A percentile compares a stretch with the other conserved stretches of the same genome.
Conservation (phyloP, 2,888 invertebrate genomes). For the Mellilla xanthometata region DNA sequence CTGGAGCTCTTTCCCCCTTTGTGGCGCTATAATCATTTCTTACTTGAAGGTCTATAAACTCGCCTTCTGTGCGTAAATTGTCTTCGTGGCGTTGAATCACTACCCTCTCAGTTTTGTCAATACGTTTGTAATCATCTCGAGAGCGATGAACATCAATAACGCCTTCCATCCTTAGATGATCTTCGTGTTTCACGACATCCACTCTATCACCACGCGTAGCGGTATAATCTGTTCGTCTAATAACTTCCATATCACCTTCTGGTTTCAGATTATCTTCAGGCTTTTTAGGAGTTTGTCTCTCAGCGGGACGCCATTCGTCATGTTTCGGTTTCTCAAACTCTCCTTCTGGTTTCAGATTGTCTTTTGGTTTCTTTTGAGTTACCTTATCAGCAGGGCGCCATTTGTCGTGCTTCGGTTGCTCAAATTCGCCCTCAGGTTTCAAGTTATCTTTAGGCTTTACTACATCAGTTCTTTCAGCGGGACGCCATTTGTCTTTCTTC, state of each 20-base stretch:
- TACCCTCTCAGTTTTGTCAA: constrained; percentile 78
- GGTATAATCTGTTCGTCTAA: constrained; percentile 66
- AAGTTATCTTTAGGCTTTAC: constrained; percentile 48
- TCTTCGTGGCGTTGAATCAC: constrained; percentile 82
- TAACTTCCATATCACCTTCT: constrained; percentile 81
- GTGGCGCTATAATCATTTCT: constrained; percentile 79
- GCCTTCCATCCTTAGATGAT: constrained; percentile 87
- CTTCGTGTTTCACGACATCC: constrained; percentile 84
- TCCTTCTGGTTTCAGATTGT: constrained; percentile 82
- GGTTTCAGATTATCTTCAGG: constrained; percentile 84
- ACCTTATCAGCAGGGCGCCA: constrained; percentile 57
- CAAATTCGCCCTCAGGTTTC: constrained; percentile 67
- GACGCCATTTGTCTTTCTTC: constrained; percentile 55
- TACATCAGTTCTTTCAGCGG: constrained; percentile 57
- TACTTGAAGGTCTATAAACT: constrained; percentile 73
- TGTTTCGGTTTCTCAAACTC: constrained; percentile 78
- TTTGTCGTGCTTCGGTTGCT: constrained; percentile 50
- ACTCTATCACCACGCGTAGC: constrained; percentile 83
- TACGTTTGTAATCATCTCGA: constrained; percentile 81
- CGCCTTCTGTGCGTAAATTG: constrained; percentile 81
- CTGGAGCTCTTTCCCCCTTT: constrained; percentile 83
- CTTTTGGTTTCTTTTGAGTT: constrained; percentile 49
- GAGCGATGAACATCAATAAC: constrained; percentile 77
- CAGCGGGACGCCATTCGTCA: constrained; percentile 74
- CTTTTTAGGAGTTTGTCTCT: constrained; percentile 52